Conservation (phyloP, 1,140 invertebrate species). For the Acromyrmex charruanus region DNA sequence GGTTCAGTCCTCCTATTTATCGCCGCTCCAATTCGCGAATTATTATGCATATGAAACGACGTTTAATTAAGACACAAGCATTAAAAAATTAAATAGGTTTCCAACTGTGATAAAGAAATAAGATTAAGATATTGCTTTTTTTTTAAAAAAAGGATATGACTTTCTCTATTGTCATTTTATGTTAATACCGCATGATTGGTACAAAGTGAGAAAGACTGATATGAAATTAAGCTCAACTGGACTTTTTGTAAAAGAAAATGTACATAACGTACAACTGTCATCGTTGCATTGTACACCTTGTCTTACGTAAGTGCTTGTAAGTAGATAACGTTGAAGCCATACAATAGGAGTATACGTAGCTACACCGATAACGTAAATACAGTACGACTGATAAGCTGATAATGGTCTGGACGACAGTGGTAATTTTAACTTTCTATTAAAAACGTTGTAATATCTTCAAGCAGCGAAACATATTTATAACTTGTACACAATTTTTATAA, state of each 20-base stretch:
- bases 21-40: not conserved
- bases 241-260: not conserved
- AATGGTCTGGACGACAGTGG: not conserved
- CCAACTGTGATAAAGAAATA: not conserved
- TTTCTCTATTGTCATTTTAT: not conserved
- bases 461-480: conserved; percentile 7
- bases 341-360: not conserved
- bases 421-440: not conserved
- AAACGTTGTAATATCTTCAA: not conserved
- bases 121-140: not conserved
- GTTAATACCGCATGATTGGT: not conserved
- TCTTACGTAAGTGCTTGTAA: conserved; percentile 35
- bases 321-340: conserved; percentile 21
- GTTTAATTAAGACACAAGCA: not conserved
- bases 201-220: not conserved
- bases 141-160: not conserved
- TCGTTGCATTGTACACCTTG: not conserved
- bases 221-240: not conserved
- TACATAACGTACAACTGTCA: not conserved
- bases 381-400: conserved; percentile 1
- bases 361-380: conserved; percentile 19
- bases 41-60: not conserved
- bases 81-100: not conserved
- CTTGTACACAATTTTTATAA: not conserved
- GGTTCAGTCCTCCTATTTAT: conserved; percentile 17